Base-by-base conservation (phyloP, 2,113 vertebrate genomes). In the Pterocles orientalis region DNA sequence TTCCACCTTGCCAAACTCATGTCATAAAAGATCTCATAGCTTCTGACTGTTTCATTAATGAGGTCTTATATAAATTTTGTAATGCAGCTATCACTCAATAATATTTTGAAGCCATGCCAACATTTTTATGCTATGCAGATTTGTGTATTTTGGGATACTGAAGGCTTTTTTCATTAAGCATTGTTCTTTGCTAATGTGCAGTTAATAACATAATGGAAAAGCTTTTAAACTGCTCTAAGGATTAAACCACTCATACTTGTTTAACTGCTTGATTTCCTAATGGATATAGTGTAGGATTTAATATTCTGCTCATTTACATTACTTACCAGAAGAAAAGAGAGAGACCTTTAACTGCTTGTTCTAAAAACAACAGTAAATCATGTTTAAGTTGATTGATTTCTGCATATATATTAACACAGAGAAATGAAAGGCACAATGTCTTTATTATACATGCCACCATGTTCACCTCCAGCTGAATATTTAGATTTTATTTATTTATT, bases 231-330 rank as follows among this genome's bases (percentile, higher is more conserved):
- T 93, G 53, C 90, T 85, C n/a, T 33, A 47, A 70, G 68, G 87
- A 95, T 87, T 86, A 92, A 96, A 91, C 91, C 65, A 50, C 91
- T 94, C 83, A 57, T 34, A 70, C 60, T 79, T 95, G 70, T 94
- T 96, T 95, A 94, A 96, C 90, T 61, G 90, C 91, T 96, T 82
- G 87, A 94, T 93, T 96, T 95, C 77, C 73, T 96, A 88, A 90
- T 95, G 92, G 78, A 94, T 95, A 71, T 26, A 45, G 82, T 48
- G 78, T 54, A 83, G 96, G 81, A 88, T 96, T 97, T 97, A 80
- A 95, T 88, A 87, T 94, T 96, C 91, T 91, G 73, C 33, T 61
- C 80, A 86, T 95, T 95, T 90, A 48, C 51, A 85, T 94, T 84
- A 47, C 66, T 91, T 86, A 90, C 62, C 82, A 75, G 82, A 84